Evolutionary conservation across 2,113 vertebrate species (phyloP).

Genomic region (Promerops cafer): DNA sequence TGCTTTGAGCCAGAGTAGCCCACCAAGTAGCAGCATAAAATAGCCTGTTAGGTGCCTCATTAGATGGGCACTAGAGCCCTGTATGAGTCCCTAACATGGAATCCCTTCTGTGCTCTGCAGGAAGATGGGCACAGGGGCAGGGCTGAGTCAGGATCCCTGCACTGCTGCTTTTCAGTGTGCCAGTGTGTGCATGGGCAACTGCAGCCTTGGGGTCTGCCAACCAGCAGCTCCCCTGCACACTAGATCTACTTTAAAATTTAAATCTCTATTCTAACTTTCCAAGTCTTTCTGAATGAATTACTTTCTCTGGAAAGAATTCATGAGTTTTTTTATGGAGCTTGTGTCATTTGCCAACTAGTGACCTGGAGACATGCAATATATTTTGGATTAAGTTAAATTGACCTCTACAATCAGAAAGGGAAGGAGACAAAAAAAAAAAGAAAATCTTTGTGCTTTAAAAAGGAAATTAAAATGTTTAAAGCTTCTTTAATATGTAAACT

Average conservation of each 20-base stretch:
- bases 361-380: neutral
- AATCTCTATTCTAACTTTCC: neutral
- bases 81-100: neutral
- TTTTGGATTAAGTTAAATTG: slow-evolving; percentile 29
- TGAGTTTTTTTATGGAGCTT: neutral
- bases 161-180: neutral
- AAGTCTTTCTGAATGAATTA: neutral
- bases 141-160: neutral
- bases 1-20: neutral
- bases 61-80: neutral
- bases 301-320: neutral
- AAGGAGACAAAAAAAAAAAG: neutral
- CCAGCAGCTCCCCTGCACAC: neutral
- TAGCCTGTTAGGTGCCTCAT: neutral
- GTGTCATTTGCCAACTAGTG: neutral
- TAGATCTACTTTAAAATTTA: neutral
- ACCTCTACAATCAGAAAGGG: slow-evolving; percentile 3
- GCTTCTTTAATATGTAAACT: neutral
- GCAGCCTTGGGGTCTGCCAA: neutral
- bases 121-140: neutral
- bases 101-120: neutral
- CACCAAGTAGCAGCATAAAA: neutral
- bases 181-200: neutral
- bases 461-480: slow-evolving; percentile 27
- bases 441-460: neutral